phyloP scores from a whole-genome alignment of 2,888 invertebrate species.

The Cyrtodaria siliqua region DNA sequence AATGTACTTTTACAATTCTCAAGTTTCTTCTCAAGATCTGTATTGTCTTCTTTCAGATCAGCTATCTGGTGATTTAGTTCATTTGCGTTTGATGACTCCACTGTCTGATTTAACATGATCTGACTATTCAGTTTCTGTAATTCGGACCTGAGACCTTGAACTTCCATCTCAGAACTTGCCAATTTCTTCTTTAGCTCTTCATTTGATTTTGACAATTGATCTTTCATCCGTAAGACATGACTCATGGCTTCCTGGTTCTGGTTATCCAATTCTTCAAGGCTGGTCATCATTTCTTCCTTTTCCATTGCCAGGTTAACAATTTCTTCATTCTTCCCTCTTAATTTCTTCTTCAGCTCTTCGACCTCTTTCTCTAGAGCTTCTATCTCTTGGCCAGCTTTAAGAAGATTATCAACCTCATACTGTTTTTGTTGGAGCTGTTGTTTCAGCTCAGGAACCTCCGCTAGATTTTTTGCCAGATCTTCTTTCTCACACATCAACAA shows the following conservation, averaged over 20 bases:
- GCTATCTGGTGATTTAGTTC: slow-evolving; percentile 64
- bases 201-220: slow-evolving; percentile 64
- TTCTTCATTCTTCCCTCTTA: slow-evolving; percentile 66
- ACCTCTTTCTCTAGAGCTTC: slow-evolving; percentile 44
- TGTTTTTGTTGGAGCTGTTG: slow-evolving; percentile 44
- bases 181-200: slow-evolving; percentile 55
- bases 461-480: slow-evolving; percentile 45
- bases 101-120: slow-evolving; percentile 52
- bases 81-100: slow-evolving; percentile 62
- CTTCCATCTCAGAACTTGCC: slow-evolving; percentile 30
- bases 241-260: slow-evolving; percentile 90
- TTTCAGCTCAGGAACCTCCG: slow-evolving; percentile 45
- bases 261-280: slow-evolving; percentile 91
- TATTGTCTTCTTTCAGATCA: slow-evolving; percentile 63
- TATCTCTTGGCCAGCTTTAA: slow-evolving; percentile 27
- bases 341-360: slow-evolving; percentile 51
- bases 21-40: slow-evolving; percentile 45
- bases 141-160: slow-evolving; percentile 38
- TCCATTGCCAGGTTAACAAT: slow-evolving; percentile 68
- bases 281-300: slow-evolving; percentile 87
- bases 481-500: slow-evolving; percentile 56
- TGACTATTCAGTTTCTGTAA: slow-evolving; percentile 45
- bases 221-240: slow-evolving; percentile 74
- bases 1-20: slow-evolving; percentile 28
- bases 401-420: slow-evolving; percentile 45